Conservation (phyloP, 2,888 invertebrate species). For the Smittia aterrima region DNA sequence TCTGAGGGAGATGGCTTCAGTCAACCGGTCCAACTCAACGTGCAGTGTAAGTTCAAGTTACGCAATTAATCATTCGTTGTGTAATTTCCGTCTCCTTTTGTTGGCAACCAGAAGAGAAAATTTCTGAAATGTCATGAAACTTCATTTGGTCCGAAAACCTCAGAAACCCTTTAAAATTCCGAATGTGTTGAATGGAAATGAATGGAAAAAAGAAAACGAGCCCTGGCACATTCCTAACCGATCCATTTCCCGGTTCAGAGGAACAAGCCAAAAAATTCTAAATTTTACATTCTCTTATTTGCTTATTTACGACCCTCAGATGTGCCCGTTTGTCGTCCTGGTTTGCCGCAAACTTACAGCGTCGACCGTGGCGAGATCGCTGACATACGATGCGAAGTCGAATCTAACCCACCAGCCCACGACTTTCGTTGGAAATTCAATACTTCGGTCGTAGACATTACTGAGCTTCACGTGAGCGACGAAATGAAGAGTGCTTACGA, state of each 20-base stretch:
- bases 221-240: background rate
- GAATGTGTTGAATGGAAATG: conserved; percentile 1
- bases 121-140: conserved; percentile 6
- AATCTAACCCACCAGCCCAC: conserved; percentile 70
- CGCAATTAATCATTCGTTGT: background rate
- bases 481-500: conserved; percentile 54
- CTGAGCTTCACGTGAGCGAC: conserved; percentile 55
- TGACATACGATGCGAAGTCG: conserved; percentile 66
- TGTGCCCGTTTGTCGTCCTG: conserved; percentile 63
- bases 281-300: background rate
- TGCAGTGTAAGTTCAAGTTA: conserved; percentile 64
- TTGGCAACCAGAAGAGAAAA: background rate
- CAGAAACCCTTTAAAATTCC: conserved; percentile 7
- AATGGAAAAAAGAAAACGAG: background rate
- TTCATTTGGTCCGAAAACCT: background rate
- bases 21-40: conserved; percentile 68
- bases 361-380: conserved; percentile 66
- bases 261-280: background rate
- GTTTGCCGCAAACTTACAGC: conserved; percentile 62
- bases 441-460: conserved; percentile 60
- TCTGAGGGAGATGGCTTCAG: conserved; percentile 75
- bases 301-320: conserved; percentile 52
- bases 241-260: background rate
- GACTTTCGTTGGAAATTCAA: conserved; percentile 67
- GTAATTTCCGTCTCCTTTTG: background rate